Conservation (phyloP, 2,888 invertebrate species). For the Pachycephus smyrnensis region DNA sequence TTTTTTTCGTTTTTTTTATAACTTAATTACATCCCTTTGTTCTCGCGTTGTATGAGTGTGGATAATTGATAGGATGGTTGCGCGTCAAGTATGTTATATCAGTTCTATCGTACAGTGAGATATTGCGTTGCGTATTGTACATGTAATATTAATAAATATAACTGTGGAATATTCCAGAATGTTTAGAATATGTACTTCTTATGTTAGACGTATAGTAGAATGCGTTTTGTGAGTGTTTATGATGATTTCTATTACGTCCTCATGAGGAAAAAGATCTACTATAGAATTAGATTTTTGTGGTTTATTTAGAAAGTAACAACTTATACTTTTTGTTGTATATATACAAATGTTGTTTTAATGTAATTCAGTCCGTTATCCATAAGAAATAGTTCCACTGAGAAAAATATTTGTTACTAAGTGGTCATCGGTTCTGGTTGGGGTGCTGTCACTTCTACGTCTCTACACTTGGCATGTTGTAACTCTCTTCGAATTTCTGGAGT, state of each 20-base stretch:
- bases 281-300: background rate
- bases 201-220: slow-evolving; percentile 1
- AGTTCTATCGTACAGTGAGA: too few species aligned
- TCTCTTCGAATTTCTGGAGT: slow-evolving; percentile 90
- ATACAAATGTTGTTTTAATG: background rate
- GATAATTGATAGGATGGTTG: slow-evolving; percentile 1
- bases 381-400: too few species aligned
- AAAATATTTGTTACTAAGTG: slow-evolving; percentile 19
- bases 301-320: slow-evolving; percentile 1
- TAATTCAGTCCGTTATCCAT: background rate
- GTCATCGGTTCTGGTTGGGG: slow-evolving; percentile 50
- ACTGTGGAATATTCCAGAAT: slow-evolving; percentile 7
- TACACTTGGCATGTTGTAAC: slow-evolving; percentile 83
- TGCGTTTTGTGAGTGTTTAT: background rate
- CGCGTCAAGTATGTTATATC: background rate
- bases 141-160: slow-evolving; percentile 7
- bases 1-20: too few species aligned
- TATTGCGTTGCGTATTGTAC: slow-evolving; percentile 4
- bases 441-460: slow-evolving; percentile 75
- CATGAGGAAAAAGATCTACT: background rate
- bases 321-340: background rate
- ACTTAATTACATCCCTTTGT: background rate
- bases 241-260: too few species aligned
- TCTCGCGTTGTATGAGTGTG: background rate
- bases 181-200: slow-evolving; percentile 1